Evolutionary conservation across 1,140 invertebrate species (phyloP).

Genomic region (Orussus abietinus): DNA sequence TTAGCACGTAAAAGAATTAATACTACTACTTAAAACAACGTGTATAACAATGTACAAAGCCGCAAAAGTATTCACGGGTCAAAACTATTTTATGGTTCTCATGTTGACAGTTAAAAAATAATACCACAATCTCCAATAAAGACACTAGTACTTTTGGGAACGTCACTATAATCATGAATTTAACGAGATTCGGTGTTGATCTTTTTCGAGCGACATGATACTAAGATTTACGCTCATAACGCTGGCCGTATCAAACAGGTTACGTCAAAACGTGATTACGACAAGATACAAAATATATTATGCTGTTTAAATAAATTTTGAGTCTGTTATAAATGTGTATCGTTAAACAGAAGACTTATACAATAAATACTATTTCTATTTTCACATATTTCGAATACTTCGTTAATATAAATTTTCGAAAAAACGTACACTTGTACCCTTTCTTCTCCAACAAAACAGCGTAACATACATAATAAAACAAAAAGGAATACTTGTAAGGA

Average conservation of each 20-base stretch:
- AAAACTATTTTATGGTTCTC: slow-evolving; percentile 1
- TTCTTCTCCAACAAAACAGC: slow-evolving; percentile 6
- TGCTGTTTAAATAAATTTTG: slow-evolving; percentile 11
- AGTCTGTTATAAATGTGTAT: slow-evolving; percentile 28
- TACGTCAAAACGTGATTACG: slow-evolving; percentile 18
- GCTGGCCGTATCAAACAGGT: slow-evolving; percentile 6
- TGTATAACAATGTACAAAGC: slow-evolving; percentile 22
- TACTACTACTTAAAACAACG: slow-evolving; percentile 14
- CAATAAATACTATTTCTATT: too few relatives aligned
- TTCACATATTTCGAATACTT: too few relatives aligned
- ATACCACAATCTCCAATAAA: slow-evolving; percentile 13
- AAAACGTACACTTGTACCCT: too few relatives aligned
- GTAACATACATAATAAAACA: slow-evolving; percentile 26
- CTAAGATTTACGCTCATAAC: slow-evolving; percentile 7
- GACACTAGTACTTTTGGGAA: slow-evolving; percentile 6
- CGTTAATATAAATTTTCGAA: too few relatives aligned
- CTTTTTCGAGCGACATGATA: background rate
- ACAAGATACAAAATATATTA: slow-evolving; percentile 24
- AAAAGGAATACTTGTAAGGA: slow-evolving; percentile 18
- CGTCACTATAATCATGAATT: slow-evolving; percentile 6
- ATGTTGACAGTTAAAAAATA: slow-evolving; percentile 2
- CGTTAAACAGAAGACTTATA: slow-evolving; percentile 18
- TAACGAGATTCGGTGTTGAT: slow-evolving; percentile 16
- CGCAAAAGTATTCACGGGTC: slow-evolving; percentile 6
- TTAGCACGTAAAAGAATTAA: slow-evolving; percentile 20